phyloP scores from a whole-genome alignment of 2,113 vertebrate species.

The Tretioscincus oriximinensis region DNA sequence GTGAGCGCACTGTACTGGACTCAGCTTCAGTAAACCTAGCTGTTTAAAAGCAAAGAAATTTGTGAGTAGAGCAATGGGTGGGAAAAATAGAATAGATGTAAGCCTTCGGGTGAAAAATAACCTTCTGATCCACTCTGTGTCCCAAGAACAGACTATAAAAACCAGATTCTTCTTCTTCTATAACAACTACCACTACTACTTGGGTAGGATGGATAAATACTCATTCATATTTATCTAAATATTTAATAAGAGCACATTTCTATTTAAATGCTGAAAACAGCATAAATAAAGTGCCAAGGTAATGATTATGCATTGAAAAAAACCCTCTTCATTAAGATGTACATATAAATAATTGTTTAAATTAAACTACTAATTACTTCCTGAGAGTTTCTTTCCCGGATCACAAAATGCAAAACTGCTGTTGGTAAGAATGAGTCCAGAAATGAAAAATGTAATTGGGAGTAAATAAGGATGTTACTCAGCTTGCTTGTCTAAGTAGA shows the following conservation, averaged over 20 bases:
- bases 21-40: too few relatives aligned
- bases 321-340: conserved; percentile 29
- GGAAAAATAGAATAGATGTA: too few relatives aligned
- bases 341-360: conserved; percentile 26
- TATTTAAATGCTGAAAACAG: conserved; percentile 1
- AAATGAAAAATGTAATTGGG: conserved; percentile 25
- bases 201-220: background rate
- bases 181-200: background rate
- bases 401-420: conserved; percentile 53
- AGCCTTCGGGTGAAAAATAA: too few relatives aligned
- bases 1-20: too few relatives aligned
- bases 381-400: conserved; percentile 37
- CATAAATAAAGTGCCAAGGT: conserved; percentile 8
- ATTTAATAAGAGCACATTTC: conserved; percentile 1
- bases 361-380: conserved; percentile 43
- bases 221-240: background rate
- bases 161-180: background rate
- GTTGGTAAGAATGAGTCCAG: conserved; percentile 30
- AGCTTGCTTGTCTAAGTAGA: conserved; percentile 29
- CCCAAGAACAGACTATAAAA: too few relatives aligned
- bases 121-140: too few relatives aligned
- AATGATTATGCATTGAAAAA: conserved; percentile 6
- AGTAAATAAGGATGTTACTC: conserved; percentile 25
- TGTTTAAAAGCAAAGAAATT: too few relatives aligned
- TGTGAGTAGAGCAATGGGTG: too few relatives aligned